A percentile compares a stretch with the other conserved stretches of the same genome.
These are phyloP conservation scores for Pangasius larnaudii DNA, from an alignment of 2,797 vertebrate genomes.

Conservation along the genomic window DNA sequence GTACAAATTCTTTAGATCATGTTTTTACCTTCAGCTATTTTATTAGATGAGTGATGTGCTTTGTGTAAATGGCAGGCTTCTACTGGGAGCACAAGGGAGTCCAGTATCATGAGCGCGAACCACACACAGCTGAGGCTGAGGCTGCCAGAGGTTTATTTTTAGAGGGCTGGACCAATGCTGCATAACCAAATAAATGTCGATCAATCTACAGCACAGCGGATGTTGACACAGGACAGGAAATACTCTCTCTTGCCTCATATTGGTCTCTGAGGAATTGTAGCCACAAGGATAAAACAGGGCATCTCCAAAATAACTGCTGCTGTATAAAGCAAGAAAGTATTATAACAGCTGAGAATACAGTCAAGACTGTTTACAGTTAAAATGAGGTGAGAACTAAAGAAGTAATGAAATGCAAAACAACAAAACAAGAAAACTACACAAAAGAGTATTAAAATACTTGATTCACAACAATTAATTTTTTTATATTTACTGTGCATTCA, in stretches of 20 bases:
- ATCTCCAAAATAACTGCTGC: background rate
- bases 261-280: conserved; percentile 14
- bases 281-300: background rate
- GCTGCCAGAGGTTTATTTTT: conserved; percentile 58
- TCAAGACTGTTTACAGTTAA: background rate
- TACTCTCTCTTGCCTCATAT: conserved; percentile 17
- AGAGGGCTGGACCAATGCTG: conserved; percentile 41
- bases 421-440: background rate
- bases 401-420: background rate
- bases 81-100: conserved; percentile 13
- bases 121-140: conserved; percentile 43
- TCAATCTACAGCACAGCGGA: conserved; percentile 47
- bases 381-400: background rate
- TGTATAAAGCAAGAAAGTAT: background rate
- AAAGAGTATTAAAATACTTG: background rate
- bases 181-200: conserved; percentile 60
- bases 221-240: conserved; percentile 47
- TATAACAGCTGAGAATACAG: background rate
- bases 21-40: conserved; percentile 9
- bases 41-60: conserved; percentile 29
- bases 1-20: background rate
- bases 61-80: conserved; percentile 3
- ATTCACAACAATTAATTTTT: background rate
- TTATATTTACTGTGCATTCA: background rate
- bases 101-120: conserved; percentile 24